Conservation (phyloP, 2,888 invertebrate genomes). For the Perizoma flavofasciatum region DNA sequence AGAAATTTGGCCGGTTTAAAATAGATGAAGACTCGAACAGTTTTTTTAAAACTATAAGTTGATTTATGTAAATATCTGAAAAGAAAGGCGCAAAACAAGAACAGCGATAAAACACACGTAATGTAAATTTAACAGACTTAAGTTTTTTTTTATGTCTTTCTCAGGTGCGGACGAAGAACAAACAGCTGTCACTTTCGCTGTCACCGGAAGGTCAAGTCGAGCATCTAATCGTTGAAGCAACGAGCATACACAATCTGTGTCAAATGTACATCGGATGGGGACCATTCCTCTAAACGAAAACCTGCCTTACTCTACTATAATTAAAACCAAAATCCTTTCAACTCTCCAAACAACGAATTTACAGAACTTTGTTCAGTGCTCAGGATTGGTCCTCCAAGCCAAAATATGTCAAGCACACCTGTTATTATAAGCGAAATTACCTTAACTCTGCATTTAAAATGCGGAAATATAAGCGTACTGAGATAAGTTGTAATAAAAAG, state of each 20-base stretch:
- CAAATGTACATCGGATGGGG: slow-evolving; percentile 99
- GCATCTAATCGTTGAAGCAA: slow-evolving; percentile 96
- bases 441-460: slow-evolving; percentile 22
- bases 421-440: slow-evolving; percentile 14
- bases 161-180: slow-evolving; percentile 85
- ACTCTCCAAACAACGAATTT: slow-evolving; percentile 93
- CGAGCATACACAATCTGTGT: slow-evolving; percentile 92
- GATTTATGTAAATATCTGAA: too few species aligned
- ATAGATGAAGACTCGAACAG: too few species aligned
- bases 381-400: slow-evolving; percentile 87
- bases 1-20: too few species aligned
- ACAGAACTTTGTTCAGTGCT: slow-evolving; percentile 97
- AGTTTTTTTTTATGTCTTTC: too few species aligned
- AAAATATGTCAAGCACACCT: slow-evolving; percentile 23
- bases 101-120: background rate
- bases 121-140: too few species aligned
- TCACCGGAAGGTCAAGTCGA: slow-evolving; percentile 98
- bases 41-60: too few species aligned
- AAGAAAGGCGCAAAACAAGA: too few species aligned
- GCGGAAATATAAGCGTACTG: slow-evolving; percentile 31
- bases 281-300: slow-evolving; percentile 87
- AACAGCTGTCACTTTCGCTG: slow-evolving; percentile 86
- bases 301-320: slow-evolving; percentile 25
- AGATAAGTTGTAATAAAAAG: slow-evolving; percentile 10
- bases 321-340: slow-evolving; percentile 5